Conservation (phyloP, 2,113 vertebrate genomes). For the Takifugu bimaculatus region DNA sequence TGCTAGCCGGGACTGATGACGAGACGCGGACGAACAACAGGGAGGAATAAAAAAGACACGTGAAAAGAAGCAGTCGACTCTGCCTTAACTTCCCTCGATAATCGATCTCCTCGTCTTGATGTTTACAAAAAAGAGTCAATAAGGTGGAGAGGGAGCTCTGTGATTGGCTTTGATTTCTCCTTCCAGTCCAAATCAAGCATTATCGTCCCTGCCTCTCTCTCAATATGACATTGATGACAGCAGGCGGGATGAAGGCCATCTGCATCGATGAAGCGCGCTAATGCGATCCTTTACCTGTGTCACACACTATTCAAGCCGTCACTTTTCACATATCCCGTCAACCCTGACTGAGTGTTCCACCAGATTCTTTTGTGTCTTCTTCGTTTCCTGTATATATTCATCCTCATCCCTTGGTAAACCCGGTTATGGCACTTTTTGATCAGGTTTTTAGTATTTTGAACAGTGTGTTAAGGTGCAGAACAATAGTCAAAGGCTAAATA, state of each 20-base stretch:
- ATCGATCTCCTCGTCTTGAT: conserved; percentile 77
- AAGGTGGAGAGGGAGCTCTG: conserved; percentile 66
- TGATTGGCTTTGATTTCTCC: conserved; percentile 81
- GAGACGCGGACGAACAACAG: conserved; percentile 5
- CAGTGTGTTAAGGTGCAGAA: too few relatives aligned
- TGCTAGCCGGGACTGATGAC: background rate
- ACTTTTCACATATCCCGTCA: background rate
- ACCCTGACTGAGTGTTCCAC: background rate
- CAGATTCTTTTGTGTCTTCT: too few relatives aligned
- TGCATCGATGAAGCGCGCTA: conserved; percentile 4
- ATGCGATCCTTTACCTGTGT: conserved; percentile 17
- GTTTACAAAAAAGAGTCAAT: conserved; percentile 77
- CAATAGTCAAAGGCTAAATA: too few relatives aligned
- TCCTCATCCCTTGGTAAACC: too few relatives aligned
- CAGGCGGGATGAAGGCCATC: conserved; percentile 24
- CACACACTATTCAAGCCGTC: conserved; percentile 4
- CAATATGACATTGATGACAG: conserved; percentile 70
- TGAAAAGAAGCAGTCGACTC: conserved; percentile 58
- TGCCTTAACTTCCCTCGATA: conserved; percentile 72
- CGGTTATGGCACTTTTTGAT: too few relatives aligned
- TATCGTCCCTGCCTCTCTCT: conserved; percentile 62
- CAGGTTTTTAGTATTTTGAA: background rate
- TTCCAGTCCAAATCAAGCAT: conserved; percentile 70
- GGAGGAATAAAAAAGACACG: conserved; percentile 62
- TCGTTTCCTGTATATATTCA: too few relatives aligned